Evolutionary conservation across 1,140 invertebrate species (phyloP), one percentile per base, ranked within the genome.

Genomic region (Bombyx mandarina): DNA sequence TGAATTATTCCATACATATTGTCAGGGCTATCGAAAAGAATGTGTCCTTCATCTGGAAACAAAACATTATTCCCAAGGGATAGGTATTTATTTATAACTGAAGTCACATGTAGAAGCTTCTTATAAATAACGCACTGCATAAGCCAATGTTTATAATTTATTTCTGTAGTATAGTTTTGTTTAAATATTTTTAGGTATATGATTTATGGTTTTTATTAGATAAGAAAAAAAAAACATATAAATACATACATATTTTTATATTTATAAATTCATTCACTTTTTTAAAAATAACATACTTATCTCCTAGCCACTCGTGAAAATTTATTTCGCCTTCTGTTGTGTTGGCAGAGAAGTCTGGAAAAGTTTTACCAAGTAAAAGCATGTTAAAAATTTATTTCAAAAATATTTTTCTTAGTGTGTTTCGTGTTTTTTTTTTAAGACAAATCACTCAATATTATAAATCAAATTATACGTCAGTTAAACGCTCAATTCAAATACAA

Each of bases 301-400:
- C 63, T 52, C 73, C 80, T 42, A 86, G 66, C 81, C 80, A 83
- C 8, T 77, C 63, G 54, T 82, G 72, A 59, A 86, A 82, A 62
- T 80, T 61, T 62, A 86, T 75, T 65, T 75, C 64, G 4, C 82
- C 82, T 54, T 68, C 75, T 10, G 81, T 84, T 8, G 78, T 78
- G 53, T 70, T 74, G 6, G 79, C 79, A 45, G 71, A 69, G 56
- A 86, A 86, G 65, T 86, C 77, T n/a, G 81, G 82, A 71, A 86
- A 86, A 63, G 60, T 45, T 58, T 83, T 77, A 43, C 82, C 82
- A 9, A 85, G 61, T 35, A 74, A 58, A 43, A 79, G 56, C 26
- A 35, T 35, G 26, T 2, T 35, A 35, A 35, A 35, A 35, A 2
- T 35, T 35, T 35, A 2, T 35, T 35, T 35, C 1, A 35, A 35